Conservation (phyloP, 2,888 invertebrate genomes). For the Tigriopus californicus region DNA sequence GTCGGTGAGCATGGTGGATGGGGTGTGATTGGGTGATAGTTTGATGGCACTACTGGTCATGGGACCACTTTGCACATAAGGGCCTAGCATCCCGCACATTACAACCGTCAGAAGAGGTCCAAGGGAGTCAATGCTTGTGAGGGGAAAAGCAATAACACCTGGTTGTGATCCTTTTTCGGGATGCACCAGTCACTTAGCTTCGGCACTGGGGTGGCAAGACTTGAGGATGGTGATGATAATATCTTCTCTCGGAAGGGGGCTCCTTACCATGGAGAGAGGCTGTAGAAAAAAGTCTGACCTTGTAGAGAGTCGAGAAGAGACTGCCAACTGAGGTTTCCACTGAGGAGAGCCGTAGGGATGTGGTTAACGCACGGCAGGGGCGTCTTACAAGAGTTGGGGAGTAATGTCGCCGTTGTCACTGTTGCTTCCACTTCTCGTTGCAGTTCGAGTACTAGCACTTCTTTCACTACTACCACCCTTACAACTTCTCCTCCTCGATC, state of each 20-base stretch:
- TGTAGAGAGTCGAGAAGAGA: background rate
- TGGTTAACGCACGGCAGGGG: constrained; percentile 3
- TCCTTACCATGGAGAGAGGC: background rate
- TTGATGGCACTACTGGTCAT: background rate
- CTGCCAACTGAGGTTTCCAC: background rate
- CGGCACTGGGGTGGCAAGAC: no score
- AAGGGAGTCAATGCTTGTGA: no score
- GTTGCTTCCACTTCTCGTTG: no score
- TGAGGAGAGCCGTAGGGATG: background rate
- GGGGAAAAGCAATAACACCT: no score
- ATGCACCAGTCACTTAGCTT: no score
- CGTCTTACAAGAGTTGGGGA: background rate
- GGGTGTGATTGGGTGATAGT: background rate
- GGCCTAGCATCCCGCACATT: constrained; percentile 8
- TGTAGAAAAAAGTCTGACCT: background rate
- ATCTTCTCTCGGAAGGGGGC: background rate
- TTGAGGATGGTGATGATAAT: no score
- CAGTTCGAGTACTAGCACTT: no score
- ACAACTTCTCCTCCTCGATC: no score
- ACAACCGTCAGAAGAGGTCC: background rate
- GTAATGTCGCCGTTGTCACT: no score
- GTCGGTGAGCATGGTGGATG: background rate
- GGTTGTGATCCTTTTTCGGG: no score
- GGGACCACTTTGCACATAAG: background rate
- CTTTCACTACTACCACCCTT: no score